Base-by-base conservation (phyloP, 2,797 vertebrate genomes). In the Cryptoprocta ferox region DNA sequence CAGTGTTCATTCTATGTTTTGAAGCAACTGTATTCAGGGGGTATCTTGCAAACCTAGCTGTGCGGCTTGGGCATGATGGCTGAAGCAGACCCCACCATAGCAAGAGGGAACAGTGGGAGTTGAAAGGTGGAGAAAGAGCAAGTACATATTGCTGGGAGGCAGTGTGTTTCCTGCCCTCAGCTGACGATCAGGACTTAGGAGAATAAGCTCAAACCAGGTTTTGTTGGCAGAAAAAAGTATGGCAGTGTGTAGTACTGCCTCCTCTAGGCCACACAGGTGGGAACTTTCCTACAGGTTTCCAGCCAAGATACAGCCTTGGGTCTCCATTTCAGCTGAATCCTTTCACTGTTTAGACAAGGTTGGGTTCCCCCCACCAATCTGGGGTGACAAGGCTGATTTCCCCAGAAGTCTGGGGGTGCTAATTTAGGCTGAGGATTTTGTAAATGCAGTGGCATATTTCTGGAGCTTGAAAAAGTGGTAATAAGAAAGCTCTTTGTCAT, bases 401-500 rank as follows among this genome's bases (percentile, higher is more conserved):
- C 32, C 6, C 39, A 73, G 61, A 50, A 66, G 50, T 76, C n/a
- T 59, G 1, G 32, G 59, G n/a, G 24, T 89, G 42, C 53, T 89
- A 82, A 94, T 93, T 86, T 93, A 88, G 89, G 42, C 12, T 26
- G 24, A 86, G 56, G 66, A 84, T 94, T 95, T 59, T 93, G 63
- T 16, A 94, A 97, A 94, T 26, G 30, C 75, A 95, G 63, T 7
- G 59, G 53, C 59, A 95, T 24, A 63, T 73, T 93, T 96, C 96
- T 96, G 56, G 80, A 88, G 79, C n/a, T 86, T 89, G 90, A 73
- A 92, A 91, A 92, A 91, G 85, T 78, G 37, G 21, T 68, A 96
- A 95, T 80, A 89, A 85, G 88, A 97, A 97, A 95, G 78, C 79
- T 91, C 82, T 79, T 76, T 83, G 79, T 59, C 75, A 79, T 91